Evolutionary conservation across 2,113 vertebrate genomes (phyloP).

Genomic region (Menura novaehollandiae): DNA sequence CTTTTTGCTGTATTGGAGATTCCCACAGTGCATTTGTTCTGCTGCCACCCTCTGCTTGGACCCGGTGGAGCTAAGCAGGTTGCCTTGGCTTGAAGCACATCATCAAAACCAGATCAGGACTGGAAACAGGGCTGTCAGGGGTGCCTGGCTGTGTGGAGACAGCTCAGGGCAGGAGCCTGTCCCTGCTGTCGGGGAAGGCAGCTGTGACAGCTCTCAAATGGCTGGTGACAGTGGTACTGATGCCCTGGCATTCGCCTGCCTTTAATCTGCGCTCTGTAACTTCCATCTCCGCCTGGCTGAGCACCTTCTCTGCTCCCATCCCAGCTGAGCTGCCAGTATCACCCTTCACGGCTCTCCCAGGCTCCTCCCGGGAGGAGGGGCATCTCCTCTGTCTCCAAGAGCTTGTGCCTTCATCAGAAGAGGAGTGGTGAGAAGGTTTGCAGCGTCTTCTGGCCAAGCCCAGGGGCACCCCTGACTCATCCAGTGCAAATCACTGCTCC

Average conservation of each 20-base stretch:
- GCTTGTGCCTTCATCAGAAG: background rate
- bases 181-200: background rate
- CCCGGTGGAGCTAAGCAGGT: background rate
- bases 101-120: background rate
- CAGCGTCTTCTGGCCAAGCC: background rate
- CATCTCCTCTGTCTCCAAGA: background rate
- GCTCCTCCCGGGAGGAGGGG: background rate
- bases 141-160: background rate
- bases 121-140: background rate
- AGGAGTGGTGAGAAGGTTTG: background rate
- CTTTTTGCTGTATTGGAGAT: background rate
- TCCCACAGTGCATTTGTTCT: background rate
- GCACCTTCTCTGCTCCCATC: background rate
- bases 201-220: background rate
- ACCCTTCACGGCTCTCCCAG: background rate
- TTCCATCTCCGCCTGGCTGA: background rate
- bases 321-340: background rate
- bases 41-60: background rate
- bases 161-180: slow-evolving; percentile 59
- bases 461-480: accelerated
- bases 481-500: background rate
- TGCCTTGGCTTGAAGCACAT: background rate
- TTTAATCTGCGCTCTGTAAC: slow-evolving; percentile 17
- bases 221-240: background rate
- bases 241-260: background rate